Evolutionary conservation across 2,888 invertebrate genomes (phyloP), one percentile per base, ranked within the genome.

Genomic region (Marronus borbonicus): DNA sequence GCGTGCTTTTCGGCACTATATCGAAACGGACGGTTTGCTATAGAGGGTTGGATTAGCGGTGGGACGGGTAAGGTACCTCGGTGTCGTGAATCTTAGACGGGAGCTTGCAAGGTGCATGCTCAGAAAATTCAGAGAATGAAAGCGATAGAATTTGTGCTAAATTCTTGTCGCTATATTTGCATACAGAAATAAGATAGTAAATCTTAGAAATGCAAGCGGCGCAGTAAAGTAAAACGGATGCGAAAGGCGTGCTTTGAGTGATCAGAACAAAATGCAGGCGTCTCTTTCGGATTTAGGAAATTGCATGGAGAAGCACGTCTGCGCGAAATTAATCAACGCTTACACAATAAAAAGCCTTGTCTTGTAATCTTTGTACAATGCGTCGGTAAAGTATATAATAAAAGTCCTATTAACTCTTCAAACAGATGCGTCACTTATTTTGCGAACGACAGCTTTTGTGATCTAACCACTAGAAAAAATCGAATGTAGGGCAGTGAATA

Each of bases 121-220:
- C n/a, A 12, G 44, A 44, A 8, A 1, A 44, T 44, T 44, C 17
- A 2, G 2, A 7, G 52, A 52, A 52, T 17, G 52, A 52, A 52
- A 17, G 52, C 17, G 52, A 52, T 52, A 52, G 52, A 52, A n/a
- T 52, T 52, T 17, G 52, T 3, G 52, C 52, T 52, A 52, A 52
- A 52, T 52, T 52, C 52, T 52, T 52, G 52, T 52, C 52, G 52
- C 17, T n/a, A 52, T n/a, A 52, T 52, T 52, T 52, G 52, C 52
- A 52, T 52, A 52, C 17, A 52, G 52, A 52, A 52, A 52, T 52
- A 52, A 52, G 52, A 52, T 14, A 52, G 17, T 52, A 52, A 52
- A 52, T 52, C 17, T n/a, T 7, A 17, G 52, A 52, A n/a, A 52
- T 52, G 52, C 52, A 52, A 52, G 17, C 52, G 7, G n/a, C n/a